Percentiles rank a stretch among this genome's conserved stretches.
Conservation (phyloP, 2,113 vertebrate species). For the Apodemus sylvaticus region DNA sequence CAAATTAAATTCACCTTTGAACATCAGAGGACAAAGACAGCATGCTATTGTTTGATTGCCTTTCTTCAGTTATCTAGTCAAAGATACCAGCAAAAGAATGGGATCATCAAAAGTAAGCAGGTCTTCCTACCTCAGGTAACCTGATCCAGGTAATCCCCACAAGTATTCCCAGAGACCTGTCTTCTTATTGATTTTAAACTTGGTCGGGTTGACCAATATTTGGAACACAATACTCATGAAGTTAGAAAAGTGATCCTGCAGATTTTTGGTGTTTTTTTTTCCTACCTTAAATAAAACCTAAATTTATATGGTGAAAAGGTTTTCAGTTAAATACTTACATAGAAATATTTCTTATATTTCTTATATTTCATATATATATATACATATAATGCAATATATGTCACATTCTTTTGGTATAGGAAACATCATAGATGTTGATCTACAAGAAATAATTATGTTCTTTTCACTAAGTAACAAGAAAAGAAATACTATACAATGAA, state of each 20-base stretch:
- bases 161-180: too few species aligned
- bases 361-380: too few species aligned
- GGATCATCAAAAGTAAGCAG: not conserved
- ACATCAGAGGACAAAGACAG: not conserved
- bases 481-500: not conserved
- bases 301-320: not conserved
- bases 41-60: too few species aligned
- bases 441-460: not conserved
- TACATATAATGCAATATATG: too few species aligned
- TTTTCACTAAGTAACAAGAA: not conserved
- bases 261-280: not conserved
- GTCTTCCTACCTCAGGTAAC: not conserved
- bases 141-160: too few species aligned
- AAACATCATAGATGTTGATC: not conserved
- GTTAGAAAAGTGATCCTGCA: not conserved
- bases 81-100: not conserved
- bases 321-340: not conserved
- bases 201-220: not conserved
- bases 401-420: not conserved
- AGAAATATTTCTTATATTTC: too few species aligned
- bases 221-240: not conserved
- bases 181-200: not conserved
- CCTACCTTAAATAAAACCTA: conserved; percentile 24
- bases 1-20: not conserved
- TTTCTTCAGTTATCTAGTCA: not conserved